These are phyloP conservation scores for Scalopus aquaticus DNA, from an alignment of 2,113 vertebrate genomes.

Conservation along the genomic window DNA sequence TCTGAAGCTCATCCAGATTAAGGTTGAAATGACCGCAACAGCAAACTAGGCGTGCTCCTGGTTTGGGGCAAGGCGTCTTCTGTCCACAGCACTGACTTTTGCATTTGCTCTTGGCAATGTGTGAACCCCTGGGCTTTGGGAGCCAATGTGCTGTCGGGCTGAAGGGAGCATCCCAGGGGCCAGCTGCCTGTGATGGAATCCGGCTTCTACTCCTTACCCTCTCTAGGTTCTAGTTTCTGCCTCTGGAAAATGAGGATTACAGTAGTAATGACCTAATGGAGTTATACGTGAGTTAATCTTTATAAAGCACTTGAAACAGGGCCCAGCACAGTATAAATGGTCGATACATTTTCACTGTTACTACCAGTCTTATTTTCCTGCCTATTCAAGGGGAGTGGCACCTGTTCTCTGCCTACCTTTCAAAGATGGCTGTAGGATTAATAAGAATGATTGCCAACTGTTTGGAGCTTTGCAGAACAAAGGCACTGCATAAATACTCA, in stretches of 20 bases:
- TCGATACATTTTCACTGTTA: neutral
- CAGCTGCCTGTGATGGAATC: neutral
- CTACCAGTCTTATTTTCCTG: neutral
- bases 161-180: neutral
- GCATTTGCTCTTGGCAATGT: neutral
- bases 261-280: neutral
- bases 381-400: neutral
- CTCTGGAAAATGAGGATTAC: neutral
- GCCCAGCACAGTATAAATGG: neutral
- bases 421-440: conserved; percentile 18
- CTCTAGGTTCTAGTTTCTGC: neutral
- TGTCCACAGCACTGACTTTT: neutral
- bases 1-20: neutral
- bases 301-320: neutral
- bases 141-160: neutral
- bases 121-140: neutral
- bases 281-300: neutral
- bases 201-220: neutral
- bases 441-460: conserved; percentile 44
- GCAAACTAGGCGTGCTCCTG: neutral
- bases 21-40: neutral
- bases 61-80: neutral
- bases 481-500: conserved; percentile 56
- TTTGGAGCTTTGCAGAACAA: conserved; percentile 57
- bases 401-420: conserved; percentile 3